Conservation (phyloP, 2,888 invertebrate genomes). For the Corythucha ciliata region DNA sequence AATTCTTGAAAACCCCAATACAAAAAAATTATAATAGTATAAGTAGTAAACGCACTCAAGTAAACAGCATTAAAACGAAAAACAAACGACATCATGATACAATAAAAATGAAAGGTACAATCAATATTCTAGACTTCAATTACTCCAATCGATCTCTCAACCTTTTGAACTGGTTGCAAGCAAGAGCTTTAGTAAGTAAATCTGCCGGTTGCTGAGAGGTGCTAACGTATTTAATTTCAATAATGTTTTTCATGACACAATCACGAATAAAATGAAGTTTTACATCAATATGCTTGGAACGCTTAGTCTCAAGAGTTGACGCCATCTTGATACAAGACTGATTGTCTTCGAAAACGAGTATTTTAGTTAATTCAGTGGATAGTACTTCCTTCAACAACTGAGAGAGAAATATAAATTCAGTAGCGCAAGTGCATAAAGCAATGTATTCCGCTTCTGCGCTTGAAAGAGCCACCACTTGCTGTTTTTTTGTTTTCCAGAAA, state of each 20-base stretch:
- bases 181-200: constrained; percentile 11
- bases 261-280: constrained; percentile 6
- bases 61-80: no score
- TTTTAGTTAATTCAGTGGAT: neutral
- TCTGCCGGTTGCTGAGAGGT: constrained; percentile 10
- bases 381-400: constrained; percentile 4
- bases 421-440: constrained; percentile 11
- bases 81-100: no score
- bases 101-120: no score
- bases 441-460: constrained; percentile 14
- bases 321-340: constrained; percentile 16
- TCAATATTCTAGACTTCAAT: no score
- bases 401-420: neutral
- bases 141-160: no score
- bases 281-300: constrained; percentile 18
- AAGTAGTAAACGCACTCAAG: no score
- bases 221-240: constrained; percentile 6
- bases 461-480: constrained; percentile 11
- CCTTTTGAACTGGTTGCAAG: no score
- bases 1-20: no score
- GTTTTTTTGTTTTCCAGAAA: constrained; percentile 9
- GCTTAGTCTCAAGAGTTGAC: constrained; percentile 9
- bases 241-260: neutral
- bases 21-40: no score
- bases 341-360: constrained; percentile 11